Evolutionary conservation across 2,797 vertebrate genomes (phyloP).

Genomic region (Muraenolepis orangiensis): DNA sequence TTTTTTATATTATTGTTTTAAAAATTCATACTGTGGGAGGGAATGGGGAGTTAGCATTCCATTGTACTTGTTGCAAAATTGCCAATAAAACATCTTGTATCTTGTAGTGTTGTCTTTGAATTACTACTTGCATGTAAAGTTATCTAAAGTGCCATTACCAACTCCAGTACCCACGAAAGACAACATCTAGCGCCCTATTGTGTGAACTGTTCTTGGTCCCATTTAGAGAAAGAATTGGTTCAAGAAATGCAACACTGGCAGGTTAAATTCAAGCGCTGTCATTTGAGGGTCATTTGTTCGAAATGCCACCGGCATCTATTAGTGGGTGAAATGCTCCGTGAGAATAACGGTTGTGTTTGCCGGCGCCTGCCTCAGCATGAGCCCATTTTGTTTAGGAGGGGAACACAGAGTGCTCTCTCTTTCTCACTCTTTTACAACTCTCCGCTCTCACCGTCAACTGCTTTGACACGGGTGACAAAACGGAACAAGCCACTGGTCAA

Average conservation of each 20-base stretch:
- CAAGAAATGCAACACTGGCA: not conserved
- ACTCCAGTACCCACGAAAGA: not conserved
- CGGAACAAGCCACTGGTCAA: not conserved
- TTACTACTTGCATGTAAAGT: not conserved
- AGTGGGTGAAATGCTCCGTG: not conserved
- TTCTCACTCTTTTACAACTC: too few relatives aligned
- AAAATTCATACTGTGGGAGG: too few relatives aligned
- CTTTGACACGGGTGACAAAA: not conserved
- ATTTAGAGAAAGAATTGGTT: not conserved
- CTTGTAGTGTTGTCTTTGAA: too few relatives aligned
- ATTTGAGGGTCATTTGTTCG: not conserved
- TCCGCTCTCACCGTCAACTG: not conserved
- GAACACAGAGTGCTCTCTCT: not conserved
- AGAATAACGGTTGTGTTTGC: not conserved
- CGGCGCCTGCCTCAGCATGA: not conserved
- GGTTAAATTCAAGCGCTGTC: not conserved
- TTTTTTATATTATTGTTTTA: too few relatives aligned
- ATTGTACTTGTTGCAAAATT: too few relatives aligned
- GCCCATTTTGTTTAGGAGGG: not conserved
- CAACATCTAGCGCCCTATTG: not conserved
- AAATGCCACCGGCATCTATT: not conserved
- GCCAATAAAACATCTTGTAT: too few relatives aligned
- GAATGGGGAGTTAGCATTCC: too few relatives aligned
- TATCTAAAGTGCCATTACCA: not conserved
- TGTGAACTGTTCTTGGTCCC: not conserved